A percentile compares a stretch with the other conserved stretches of the same genome.
Conservation (phyloP, 1,140 invertebrate species). For the Euwallacea fornicatus region DNA sequence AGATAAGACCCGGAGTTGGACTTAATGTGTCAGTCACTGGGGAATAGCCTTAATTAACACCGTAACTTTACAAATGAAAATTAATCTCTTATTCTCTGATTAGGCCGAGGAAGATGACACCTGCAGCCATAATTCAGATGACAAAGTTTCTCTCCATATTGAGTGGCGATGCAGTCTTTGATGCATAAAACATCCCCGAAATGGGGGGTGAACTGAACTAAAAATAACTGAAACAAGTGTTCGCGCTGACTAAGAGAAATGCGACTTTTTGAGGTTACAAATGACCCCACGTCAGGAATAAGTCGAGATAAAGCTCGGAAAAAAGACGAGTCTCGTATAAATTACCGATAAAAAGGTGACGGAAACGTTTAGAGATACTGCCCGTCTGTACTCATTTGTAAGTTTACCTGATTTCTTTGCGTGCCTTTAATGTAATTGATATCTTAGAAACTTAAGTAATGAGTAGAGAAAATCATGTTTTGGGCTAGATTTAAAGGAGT, state of each 20-base stretch:
- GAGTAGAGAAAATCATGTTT: too few species aligned
- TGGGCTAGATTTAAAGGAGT: too few species aligned
- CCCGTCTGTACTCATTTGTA: not conserved
- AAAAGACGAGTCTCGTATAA: constrained; percentile 22
- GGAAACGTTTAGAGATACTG: constrained; percentile 17
- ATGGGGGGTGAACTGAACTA: not conserved
- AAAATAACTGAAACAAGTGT: constrained; percentile 21
- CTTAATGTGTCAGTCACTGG: constrained; percentile 26
- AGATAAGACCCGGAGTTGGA: constrained; percentile 28
- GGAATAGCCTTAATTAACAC: constrained; percentile 29
- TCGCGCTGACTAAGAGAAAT: constrained; percentile 13
- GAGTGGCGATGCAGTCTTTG: too few species aligned
- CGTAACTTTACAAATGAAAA: constrained; percentile 24
- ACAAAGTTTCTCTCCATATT: too few species aligned
- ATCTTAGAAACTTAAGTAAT: too few species aligned
- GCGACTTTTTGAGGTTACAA: constrained; percentile 13
- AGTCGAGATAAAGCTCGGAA: constrained; percentile 21
- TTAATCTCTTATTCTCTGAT: constrained; percentile 4
- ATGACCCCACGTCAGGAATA: constrained; percentile 13
- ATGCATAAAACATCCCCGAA: constrained; percentile 5
- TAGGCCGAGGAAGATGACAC: too few species aligned
- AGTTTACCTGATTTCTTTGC: not conserved
- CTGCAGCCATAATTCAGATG: too few species aligned
- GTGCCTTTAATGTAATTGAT: too few species aligned
- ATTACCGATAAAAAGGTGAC: constrained; percentile 18